Evolutionary conservation across 2,888 invertebrate species (phyloP).

Genomic region (Luperina testacea): DNA sequence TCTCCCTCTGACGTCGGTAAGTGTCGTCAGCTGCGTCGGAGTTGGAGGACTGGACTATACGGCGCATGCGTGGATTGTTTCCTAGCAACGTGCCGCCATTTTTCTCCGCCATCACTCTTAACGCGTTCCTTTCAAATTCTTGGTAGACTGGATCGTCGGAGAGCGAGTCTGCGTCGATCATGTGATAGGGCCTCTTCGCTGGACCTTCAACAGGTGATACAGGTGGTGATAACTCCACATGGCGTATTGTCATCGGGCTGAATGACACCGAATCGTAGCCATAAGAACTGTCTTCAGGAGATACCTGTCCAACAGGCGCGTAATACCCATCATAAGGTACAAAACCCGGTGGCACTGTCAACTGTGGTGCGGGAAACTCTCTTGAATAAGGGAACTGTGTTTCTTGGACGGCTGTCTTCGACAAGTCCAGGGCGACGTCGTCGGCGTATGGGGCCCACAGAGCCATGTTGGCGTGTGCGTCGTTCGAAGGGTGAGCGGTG

Average conservation of each 20-base stretch:
- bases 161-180: slow-evolving; percentile 70
- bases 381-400: slow-evolving; percentile 16
- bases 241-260: slow-evolving; percentile 46
- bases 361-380: slow-evolving; percentile 26
- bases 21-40: slow-evolving; percentile 91
- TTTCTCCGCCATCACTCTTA: slow-evolving; percentile 91
- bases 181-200: slow-evolving; percentile 56
- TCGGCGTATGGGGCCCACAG: slow-evolving; percentile 85
- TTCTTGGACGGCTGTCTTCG: slow-evolving; percentile 67
- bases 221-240: slow-evolving; percentile 69
- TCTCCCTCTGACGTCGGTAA: slow-evolving; percentile 96
- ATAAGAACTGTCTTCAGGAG: slow-evolving; percentile 69
- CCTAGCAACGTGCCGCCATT: slow-evolving; percentile 88
- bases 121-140: slow-evolving; percentile 92
- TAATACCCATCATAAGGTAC: slow-evolving; percentile 54
- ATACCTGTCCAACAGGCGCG: slow-evolving; percentile 65
- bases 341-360: slow-evolving; percentile 38
- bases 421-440: slow-evolving; percentile 75
- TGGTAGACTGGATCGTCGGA: slow-evolving; percentile 90
- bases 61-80: slow-evolving; percentile 93
- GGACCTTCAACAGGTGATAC: slow-evolving; percentile 59
- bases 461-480: slow-evolving; percentile 73
- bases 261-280: slow-evolving; percentile 63
- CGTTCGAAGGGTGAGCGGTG: slow-evolving; percentile 54
- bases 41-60: slow-evolving; percentile 77